Evolutionary conservation across 2,113 vertebrate genomes (phyloP), one percentile per base, ranked within the genome.

Genomic region (Cranoglanis bouderius): DNA sequence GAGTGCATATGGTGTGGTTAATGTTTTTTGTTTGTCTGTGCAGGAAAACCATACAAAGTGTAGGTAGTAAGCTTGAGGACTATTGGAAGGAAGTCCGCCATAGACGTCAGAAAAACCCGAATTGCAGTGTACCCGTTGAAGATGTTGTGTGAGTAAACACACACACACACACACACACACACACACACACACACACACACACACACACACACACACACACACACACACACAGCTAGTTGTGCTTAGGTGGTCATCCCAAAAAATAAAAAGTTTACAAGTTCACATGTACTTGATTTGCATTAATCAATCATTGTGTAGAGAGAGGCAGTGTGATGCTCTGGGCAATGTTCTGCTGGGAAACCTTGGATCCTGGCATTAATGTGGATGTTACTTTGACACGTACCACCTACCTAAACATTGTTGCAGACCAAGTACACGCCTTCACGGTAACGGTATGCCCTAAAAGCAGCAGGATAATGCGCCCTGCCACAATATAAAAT

Each of bases 71-170:
- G 85, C 96, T 99, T 87, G 97, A 97, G 55, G 98, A 99, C 65
- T 99, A 98, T 90, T 99, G 97, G 96, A 96, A 98, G 67, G 97
- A 99, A 93, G 97, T 98, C 87, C 94, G 95, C 90, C 93, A 90
- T 35, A 96, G 94, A 90, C 95, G 90, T 0, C 90, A 89, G 89
- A 95, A 96, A 1, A 91, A 95, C 86, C 95, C 95, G n/a, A 83
- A 91, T 53, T 95, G 89, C 91, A 91, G 14, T 46, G 51, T 95
- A 89, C 95, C 96, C 8, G 94, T 98, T 14, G 97, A 98, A 92
- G 97, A 98, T 92, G 93, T 94, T 85, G 93, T 94, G 98, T 99
- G 90, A 96, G 98, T 97, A 84, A 75, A 82, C 4, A 65, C 32
- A 61, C 26, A 70, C 8, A 61, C 59, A 18, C 72, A 51, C 46